phyloP scores from a whole-genome alignment of 2,888 invertebrate species.

The Clitarchus hookeri region DNA sequence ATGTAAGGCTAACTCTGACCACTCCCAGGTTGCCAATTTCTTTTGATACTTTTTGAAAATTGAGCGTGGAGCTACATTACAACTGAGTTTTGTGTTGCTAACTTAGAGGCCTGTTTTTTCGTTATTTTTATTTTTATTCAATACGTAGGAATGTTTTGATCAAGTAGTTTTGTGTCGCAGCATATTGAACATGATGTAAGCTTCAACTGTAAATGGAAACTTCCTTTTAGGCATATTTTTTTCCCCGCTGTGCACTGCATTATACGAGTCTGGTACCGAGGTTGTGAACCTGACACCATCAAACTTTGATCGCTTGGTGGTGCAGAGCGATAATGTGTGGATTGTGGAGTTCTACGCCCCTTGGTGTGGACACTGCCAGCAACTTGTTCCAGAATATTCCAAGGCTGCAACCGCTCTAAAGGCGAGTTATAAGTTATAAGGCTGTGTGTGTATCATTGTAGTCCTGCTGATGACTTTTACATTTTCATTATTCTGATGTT shows the following conservation, averaged over 20 bases:
- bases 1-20: too few relatives aligned
- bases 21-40: too few relatives aligned
- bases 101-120: background rate
- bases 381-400: constrained; percentile 88
- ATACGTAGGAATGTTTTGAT: too few relatives aligned
- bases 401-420: constrained; percentile 92
- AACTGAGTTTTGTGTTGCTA: background rate
- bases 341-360: constrained; percentile 96
- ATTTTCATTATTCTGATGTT: too few relatives aligned
- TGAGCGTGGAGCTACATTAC: background rate
- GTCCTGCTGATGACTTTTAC: too few relatives aligned
- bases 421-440: constrained; percentile 64
- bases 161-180: background rate
- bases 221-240: background rate
- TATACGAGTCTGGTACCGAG: constrained; percentile 59
- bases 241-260: constrained; percentile 34
- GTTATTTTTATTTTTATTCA: too few relatives aligned
- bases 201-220: background rate
- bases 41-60: too few relatives aligned
- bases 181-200: background rate
- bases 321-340: constrained; percentile 87
- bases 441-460: too few relatives aligned
- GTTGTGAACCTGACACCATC: constrained; percentile 84
- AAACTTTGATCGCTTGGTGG: constrained; percentile 85
- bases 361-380: constrained; percentile 94